Evolutionary conservation across 2,888 invertebrate species (phyloP).

Genomic region (Agriopis marginaria): DNA sequence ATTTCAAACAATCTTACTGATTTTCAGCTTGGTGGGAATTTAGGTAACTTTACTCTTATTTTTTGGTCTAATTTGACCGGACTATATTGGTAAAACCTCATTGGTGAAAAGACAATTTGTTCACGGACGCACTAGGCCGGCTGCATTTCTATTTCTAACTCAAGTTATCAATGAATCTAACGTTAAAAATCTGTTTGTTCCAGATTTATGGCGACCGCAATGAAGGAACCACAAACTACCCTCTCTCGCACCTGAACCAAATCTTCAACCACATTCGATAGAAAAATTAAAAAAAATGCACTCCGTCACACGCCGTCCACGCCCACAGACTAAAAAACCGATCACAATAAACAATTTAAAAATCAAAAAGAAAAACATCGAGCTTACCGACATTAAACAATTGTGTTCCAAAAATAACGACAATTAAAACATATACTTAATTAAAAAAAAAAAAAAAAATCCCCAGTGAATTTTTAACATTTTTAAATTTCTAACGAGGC

Average conservation of each 20-base stretch:
- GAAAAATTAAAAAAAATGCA: constrained; percentile 62
- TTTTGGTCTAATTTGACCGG: too few relatives aligned
- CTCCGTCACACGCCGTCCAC: constrained; percentile 73
- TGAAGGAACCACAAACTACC: constrained; percentile 51
- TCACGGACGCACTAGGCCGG: too few relatives aligned
- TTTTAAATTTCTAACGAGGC: constrained; percentile 55
- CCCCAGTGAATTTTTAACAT: constrained; percentile 40
- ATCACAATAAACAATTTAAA: constrained; percentile 64
- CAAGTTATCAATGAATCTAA: neutral
- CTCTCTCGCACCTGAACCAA: constrained; percentile 29
- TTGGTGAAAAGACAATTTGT: too few relatives aligned
- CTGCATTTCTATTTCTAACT: too few relatives aligned
- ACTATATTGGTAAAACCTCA: too few relatives aligned
- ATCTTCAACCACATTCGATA: constrained; percentile 51
- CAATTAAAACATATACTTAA: constrained; percentile 44
- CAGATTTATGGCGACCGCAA: constrained; percentile 70
- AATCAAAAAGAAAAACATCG: constrained; percentile 74
- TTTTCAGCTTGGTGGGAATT: too few relatives aligned
- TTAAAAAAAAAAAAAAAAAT: constrained; percentile 40
- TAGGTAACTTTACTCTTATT: too few relatives aligned
- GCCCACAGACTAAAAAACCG: constrained; percentile 53
- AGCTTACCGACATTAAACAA: constrained; percentile 67
- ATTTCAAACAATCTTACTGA: too few relatives aligned
- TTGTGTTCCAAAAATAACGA: constrained; percentile 64
- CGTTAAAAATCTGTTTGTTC: constrained; percentile 53